Conservation (phyloP, 2,113 vertebrate species). For the Clarias batrachus region DNA sequence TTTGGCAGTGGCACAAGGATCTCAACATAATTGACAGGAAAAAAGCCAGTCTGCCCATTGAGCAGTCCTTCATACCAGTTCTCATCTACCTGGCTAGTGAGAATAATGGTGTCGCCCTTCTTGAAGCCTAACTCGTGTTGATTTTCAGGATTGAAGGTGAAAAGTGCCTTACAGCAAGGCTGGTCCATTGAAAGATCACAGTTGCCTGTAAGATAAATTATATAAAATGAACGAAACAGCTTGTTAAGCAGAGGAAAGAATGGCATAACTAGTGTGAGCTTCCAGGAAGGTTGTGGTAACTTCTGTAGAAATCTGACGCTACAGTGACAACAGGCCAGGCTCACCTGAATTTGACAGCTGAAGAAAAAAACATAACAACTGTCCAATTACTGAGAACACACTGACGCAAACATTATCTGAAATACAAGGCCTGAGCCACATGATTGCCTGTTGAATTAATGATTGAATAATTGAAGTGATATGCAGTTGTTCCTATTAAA, state of each 20-base stretch:
- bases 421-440: background rate
- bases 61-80: constrained; percentile 89
- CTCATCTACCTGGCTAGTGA: constrained; percentile 84
- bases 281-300: background rate
- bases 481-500: background rate
- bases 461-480: background rate
- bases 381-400: background rate
- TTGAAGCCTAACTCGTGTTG: constrained; percentile 85
- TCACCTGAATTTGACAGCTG: background rate
- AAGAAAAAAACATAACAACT: background rate
- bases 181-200: constrained; percentile 69
- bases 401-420: background rate
- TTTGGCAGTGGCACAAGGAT: constrained; percentile 86
- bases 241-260: background rate
- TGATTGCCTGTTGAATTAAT: background rate
- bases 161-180: constrained; percentile 87
- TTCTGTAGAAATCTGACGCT: background rate
- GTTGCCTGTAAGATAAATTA: constrained; percentile 46
- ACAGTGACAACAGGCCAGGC: background rate
- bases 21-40: constrained; percentile 88
- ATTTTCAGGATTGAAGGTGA: constrained; percentile 84
- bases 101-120: constrained; percentile 85
- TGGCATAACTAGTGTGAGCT: background rate
- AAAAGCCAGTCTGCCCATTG: constrained; percentile 79
- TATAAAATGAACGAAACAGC: background rate